Evolutionary conservation across 2,113 vertebrate genomes (phyloP), one percentile per base, ranked within the genome.

Genomic region (Bettongia penicillata): DNA sequence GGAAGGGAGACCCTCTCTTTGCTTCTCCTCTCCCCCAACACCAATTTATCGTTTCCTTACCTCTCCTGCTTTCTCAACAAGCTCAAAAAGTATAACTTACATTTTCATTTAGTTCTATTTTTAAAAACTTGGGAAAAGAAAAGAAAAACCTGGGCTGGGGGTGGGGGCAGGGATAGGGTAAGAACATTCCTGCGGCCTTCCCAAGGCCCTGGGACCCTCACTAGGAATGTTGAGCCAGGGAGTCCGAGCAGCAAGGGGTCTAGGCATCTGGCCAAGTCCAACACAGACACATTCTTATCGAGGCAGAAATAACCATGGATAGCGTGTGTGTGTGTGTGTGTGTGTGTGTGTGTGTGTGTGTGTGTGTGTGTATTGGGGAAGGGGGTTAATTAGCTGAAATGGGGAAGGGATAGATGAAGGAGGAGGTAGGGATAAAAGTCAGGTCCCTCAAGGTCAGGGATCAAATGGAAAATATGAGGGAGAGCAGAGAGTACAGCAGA

Each of bases 131-230:
- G 96, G 94, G 97, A 98, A 98, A 98, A 95, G 96, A 94, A 96
- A 97, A 92, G 95, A 96, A 94, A 96, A 97, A 92, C 93, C 96
- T 94, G 94, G 96, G 96, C 96, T 91, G 92, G 98, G 98, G 98
- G 96, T 91, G 93, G 95, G 97, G 97, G 68, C 19, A 23, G n/a
- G n/a, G 68, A 84, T 43, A n/a, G 68, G 98, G 92, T 90, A 95
- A 98, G 97, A 98, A 97, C 97, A 99, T 99, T 99, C 98, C 98
- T 98, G 98, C 97, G 98, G 99, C 98, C 98, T 99, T 99, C 98
- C 95, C 95, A 94, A 98, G 93, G 98, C 98, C 98, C 97, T 98
- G 98, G 97, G 98, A 98, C 98, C 98, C 98, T 98, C 98, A 96
- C 96, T 97, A 96, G 97, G 98, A 98, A 99, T 98, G 98, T 98